Evolutionary conservation across 92 coral and sea anemone species (phyloP), one percentile per base, ranked within the genome.

Genomic region (Chrysogorgia sp.): DNA sequence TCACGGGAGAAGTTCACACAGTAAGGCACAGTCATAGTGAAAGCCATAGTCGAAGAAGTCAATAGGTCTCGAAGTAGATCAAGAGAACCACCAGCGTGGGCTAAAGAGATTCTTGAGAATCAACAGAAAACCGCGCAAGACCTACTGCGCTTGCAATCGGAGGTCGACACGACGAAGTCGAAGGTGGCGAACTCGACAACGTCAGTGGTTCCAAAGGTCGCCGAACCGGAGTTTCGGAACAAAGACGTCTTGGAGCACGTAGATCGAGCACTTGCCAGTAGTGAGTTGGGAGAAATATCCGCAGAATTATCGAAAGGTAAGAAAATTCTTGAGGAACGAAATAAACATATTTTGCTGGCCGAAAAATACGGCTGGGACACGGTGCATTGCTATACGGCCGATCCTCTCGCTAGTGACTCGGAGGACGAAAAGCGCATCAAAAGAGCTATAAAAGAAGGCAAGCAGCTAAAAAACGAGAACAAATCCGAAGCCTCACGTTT

Each of bases 271-370:
- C 74, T 67, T 30, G 57, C 29, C 75, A 68, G 75, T n/a, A 29
- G 25, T 0, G 58, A 68, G 25, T 21, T 41, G 59, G 75, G 59
- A 34, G 75, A 43, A 29, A 68, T 68, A 43, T 68, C 75, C 34
- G 75, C 59, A 31, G 75, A 68, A 25, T 48, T 68, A 48, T 3
- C 57, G 19, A 24, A 68, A 81, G n/a, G 87, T 82, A 79, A 77
- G 88, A 58, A 71, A 35, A 75, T 87, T 34, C 81, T n/a, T n/a
- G n/a, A n/a, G n/a, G n/a, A n/a, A n/a, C n/a, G n/a, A n/a, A n/a
- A n/a, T n/a, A n/a, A n/a, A n/a, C n/a, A n/a, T n/a, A n/a, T n/a
- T n/a, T n/a, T n/a, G n/a, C n/a, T n/a, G n/a, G n/a, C n/a, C n/a
- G n/a, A n/a, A n/a, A n/a, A n/a, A n/a, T n/a, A n/a, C n/a, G n/a